A percentile compares a stretch with the other conserved stretches of the same genome.
Evolutionary conservation across 2,797 vertebrate genomes (phyloP).

Genomic region (Tenualosa thibaudeaui): DNA sequence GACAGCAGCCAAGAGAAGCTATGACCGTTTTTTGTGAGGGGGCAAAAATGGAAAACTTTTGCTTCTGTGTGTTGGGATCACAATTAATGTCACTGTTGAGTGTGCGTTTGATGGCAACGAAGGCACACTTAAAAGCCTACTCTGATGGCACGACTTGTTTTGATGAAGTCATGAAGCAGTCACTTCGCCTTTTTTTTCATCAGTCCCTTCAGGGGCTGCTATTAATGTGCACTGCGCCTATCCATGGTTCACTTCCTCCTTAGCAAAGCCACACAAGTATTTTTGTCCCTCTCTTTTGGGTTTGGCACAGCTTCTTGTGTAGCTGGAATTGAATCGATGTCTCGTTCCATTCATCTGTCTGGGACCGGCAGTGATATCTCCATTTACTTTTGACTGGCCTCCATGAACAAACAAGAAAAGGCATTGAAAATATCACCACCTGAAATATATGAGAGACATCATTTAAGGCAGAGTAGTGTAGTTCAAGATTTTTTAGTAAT

Average conservation of each 20-base stretch:
- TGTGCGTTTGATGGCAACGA: background rate
- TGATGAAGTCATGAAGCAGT: slow-evolving; percentile 10
- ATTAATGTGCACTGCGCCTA: background rate
- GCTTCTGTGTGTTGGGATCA: background rate
- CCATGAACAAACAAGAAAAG: background rate
- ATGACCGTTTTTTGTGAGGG: background rate
- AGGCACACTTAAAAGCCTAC: background rate
- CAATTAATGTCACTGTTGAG: slow-evolving; percentile 4
- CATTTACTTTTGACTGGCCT: background rate
- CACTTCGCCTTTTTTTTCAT: background rate
- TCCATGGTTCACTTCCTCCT: background rate
- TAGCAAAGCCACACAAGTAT: slow-evolving; percentile 12
- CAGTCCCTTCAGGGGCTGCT: slow-evolving; percentile 2
- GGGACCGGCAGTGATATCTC: background rate
- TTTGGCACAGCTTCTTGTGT: background rate
- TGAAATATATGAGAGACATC: background rate
- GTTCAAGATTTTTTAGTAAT: background rate
- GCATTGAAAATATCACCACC: background rate
- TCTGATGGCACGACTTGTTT: slow-evolving; percentile 11
- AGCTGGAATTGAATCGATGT: background rate
- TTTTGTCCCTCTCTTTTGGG: background rate
- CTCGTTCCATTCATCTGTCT: background rate
- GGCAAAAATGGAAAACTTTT: background rate
- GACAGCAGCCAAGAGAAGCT: background rate
- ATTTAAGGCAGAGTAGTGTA: background rate